phyloP scores from a whole-genome alignment of 2,888 invertebrate genomes.

The Apeira syringaria region DNA sequence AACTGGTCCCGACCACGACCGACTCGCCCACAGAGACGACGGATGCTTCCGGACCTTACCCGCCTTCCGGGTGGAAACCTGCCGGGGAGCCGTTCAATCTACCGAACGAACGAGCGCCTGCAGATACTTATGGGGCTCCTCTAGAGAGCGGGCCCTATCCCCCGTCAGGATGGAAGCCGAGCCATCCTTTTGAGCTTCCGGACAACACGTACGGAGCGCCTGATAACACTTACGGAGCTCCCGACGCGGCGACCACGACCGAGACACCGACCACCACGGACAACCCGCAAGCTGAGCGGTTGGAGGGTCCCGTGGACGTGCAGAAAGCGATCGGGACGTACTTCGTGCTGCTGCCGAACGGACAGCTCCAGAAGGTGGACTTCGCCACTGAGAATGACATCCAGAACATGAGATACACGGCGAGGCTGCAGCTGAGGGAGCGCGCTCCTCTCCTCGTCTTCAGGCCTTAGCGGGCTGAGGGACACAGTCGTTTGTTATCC shows the following conservation, averaged over 20 bases:
- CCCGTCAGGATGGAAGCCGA: constrained; percentile 72
- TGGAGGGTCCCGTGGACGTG: constrained; percentile 67
- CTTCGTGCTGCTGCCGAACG: constrained; percentile 85
- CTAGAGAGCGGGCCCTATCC: constrained; percentile 56
- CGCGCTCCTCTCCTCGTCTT: constrained; percentile 61
- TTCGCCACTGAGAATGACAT: constrained; percentile 78
- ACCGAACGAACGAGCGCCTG: constrained; percentile 49
- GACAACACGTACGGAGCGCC: constrained; percentile 59
- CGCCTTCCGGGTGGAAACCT: constrained; percentile 70
- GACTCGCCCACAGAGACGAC: constrained; percentile 64
- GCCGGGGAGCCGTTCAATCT: constrained; percentile 60
- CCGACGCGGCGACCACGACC: constrained; percentile 58
- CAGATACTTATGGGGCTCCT: constrained; percentile 51
- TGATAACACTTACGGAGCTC: constrained; percentile 55
- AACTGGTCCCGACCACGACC: constrained; percentile 70
- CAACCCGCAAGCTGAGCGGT: constrained; percentile 59
- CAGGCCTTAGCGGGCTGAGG: constrained; percentile 53
- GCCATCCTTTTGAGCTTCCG: constrained; percentile 65
- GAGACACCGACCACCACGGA: constrained; percentile 61
- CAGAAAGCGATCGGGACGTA: constrained; percentile 83
- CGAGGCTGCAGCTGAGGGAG: constrained; percentile 79
- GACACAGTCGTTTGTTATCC: too few species aligned
- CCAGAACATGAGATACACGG: constrained; percentile 85
- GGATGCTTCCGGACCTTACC: constrained; percentile 60
- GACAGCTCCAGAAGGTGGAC: constrained; percentile 84